Evolutionary conservation across 2,113 vertebrate genomes (phyloP).

Genomic region (Equus przewalskii): DNA sequence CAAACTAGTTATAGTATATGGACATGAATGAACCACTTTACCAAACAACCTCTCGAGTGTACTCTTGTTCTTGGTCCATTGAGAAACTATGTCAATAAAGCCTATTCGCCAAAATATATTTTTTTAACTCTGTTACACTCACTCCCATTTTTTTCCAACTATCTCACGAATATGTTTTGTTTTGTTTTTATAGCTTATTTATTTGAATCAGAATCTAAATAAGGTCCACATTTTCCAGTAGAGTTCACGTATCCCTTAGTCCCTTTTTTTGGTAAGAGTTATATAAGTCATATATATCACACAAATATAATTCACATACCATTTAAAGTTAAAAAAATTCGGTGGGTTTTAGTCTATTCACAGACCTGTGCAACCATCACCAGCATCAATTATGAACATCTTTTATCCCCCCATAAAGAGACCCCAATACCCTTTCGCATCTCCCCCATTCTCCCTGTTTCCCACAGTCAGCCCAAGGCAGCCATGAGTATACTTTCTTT

Average conservation of each 20-base stretch:
- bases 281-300: neutral
- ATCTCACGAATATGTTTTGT: constrained; percentile 27
- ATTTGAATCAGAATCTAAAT: constrained; percentile 48
- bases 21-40: neutral
- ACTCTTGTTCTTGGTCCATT: neutral
- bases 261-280: neutral
- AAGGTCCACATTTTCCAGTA: neutral
- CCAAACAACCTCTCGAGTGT: neutral
- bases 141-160: neutral
- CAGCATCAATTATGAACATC: neutral
- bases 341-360: neutral
- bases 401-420: neutral
- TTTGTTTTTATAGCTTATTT: neutral
- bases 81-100: neutral
- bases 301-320: neutral
- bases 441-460: neutral
- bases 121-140: constrained; percentile 22
- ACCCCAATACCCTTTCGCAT: neutral
- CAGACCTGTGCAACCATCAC: neutral
- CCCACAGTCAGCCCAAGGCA: neutral
- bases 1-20: neutral
- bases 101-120: neutral
- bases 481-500: neutral
- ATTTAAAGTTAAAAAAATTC: neutral
- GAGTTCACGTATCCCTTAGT: neutral